Percentiles rank a stretch among this genome's conserved stretches.
Conservation (phyloP, 2,113 vertebrate genomes). For the Rafetus swinhoei region DNA sequence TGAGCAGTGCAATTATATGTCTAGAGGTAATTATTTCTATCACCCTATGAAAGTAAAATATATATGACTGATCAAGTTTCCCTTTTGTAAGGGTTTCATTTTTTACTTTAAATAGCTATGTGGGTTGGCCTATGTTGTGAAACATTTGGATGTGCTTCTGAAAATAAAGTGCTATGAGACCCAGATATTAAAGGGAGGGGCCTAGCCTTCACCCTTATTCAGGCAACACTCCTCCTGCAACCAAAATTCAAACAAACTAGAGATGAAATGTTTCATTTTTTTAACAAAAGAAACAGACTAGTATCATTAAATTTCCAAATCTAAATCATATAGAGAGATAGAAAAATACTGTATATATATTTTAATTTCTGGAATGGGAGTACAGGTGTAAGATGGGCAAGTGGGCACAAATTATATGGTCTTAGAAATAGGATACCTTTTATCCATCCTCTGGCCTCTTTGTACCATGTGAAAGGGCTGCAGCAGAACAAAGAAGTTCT, state of each 20-base stretch:
- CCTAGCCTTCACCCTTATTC: background rate
- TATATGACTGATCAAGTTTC: conserved; percentile 47
- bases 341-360: background rate
- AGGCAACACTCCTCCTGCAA: background rate
- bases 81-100: conserved; percentile 52
- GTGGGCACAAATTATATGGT: background rate
- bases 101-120: conserved; percentile 56
- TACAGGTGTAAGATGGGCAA: background rate
- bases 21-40: conserved; percentile 75
- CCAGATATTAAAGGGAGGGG: background rate
- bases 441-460: background rate
- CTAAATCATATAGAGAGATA: background rate
- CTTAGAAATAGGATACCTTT: background rate
- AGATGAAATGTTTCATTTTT: background rate
- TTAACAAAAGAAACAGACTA: background rate
- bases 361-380: background rate
- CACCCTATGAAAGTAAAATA: conserved; percentile 48
- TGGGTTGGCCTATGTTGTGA: conserved; percentile 3
- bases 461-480: background rate
- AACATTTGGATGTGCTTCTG: conserved; percentile 29
- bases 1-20: conserved; percentile 55
- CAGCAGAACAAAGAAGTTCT: background rate
- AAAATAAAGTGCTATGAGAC: background rate
- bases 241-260: background rate
- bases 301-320: background rate